Conservation (phyloP, 2,113 vertebrate genomes). For the Condylura cristata region DNA sequence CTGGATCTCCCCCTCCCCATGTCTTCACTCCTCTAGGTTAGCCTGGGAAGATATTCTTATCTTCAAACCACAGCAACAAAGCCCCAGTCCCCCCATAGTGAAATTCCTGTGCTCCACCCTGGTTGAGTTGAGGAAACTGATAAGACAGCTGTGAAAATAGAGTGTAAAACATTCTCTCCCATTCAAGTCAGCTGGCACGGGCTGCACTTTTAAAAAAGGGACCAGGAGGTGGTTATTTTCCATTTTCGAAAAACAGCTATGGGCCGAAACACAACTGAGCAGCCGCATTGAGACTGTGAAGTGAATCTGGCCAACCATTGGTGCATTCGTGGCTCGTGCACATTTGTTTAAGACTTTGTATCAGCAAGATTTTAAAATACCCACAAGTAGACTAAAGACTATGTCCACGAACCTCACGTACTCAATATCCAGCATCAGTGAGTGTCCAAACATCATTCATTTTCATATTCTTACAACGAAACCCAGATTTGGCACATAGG, state of each 20-base stretch:
- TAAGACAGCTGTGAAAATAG: slow-evolving; percentile 87
- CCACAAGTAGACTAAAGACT: neutral
- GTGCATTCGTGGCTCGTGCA: neutral
- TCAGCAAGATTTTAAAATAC: slow-evolving; percentile 25
- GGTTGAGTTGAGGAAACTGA: slow-evolving; percentile 82
- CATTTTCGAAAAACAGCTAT: slow-evolving; percentile 58
- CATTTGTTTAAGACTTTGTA: neutral
- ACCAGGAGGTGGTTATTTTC: slow-evolving; percentile 66
- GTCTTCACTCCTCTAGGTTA: slow-evolving; percentile 33
- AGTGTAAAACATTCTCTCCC: slow-evolving; percentile 56
- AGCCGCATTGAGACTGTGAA: slow-evolving; percentile 16
- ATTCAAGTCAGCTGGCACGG: slow-evolving; percentile 72
- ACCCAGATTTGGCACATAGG: neutral
- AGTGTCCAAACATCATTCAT: neutral
- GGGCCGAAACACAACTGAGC: neutral
- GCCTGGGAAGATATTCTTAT: slow-evolving; percentile 71
- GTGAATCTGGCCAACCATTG: slow-evolving; percentile 53
- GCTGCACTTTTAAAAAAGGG: slow-evolving; percentile 32
- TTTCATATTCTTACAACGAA: neutral
- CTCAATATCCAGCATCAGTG: no score
- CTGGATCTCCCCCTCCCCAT: neutral
- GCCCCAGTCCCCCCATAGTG: slow-evolving; percentile 55
- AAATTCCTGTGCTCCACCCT: slow-evolving; percentile 80
- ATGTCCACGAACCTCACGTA: neutral
- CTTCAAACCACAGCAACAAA: slow-evolving; percentile 71